Evolutionary conservation across 2,113 vertebrate species (phyloP), one percentile per base, ranked within the genome.

Genomic region (Pygoscelis antarcticus): DNA sequence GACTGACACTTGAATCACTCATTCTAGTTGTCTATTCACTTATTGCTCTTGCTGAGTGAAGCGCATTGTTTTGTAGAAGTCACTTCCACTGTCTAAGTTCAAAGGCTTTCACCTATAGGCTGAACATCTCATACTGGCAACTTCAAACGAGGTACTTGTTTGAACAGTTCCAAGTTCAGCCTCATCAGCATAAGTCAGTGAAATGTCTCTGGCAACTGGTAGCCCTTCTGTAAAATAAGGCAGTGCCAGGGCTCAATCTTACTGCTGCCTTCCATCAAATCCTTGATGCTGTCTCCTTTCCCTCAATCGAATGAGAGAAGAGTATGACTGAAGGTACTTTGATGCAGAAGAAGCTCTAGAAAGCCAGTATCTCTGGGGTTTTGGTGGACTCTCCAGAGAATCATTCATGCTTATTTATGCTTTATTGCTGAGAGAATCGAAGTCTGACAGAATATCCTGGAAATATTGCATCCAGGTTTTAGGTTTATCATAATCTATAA

Each of bases 221-320:
- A 57, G 51, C 46, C 42, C 52, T 64, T 68, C 12, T 46, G 57
- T 49, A 25, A 89, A 19, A 6, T 4, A 25, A 12, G 46, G 8
- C 8, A 44, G 38, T 90, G 68, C 54, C 22, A 19, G 80, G 64
- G 38, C 72, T 84, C 34, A 29, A 34, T 57, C 36, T 78, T 15
- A 2, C 29, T 74, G 70, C 81, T 76, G 77, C 34, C 74, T 44
- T 58, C 60, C 77, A 7, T 30, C 65, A 49, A 0, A 34, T 60
- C 57, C 74, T n/a, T 38, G 30, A 16, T 42, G 68, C 54, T 44
- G 14, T 51, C 64, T 83, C 16, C 51, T 77, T 29, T 14, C 27
- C n/a, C 66, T 80, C 23, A 5, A 0, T 22, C 0, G 0, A 21
- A 11, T 15, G 66, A 34, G 34, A n/a, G 55, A 16, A 3, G 27